These are phyloP conservation scores for Drosophila rubida DNA, from an alignment of 2,888 invertebrate species.

Conservation along the genomic window DNA sequence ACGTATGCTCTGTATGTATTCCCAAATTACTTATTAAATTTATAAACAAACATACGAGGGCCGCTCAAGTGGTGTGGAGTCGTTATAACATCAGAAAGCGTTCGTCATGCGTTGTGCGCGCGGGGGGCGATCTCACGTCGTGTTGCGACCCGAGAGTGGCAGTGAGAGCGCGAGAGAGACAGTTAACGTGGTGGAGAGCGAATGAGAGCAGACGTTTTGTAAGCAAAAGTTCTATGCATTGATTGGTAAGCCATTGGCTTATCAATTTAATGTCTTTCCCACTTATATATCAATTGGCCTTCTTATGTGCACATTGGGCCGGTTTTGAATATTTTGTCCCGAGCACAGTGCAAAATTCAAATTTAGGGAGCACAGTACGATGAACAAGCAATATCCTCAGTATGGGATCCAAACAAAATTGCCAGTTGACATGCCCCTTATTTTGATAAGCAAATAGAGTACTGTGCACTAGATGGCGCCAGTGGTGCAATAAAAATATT, in stretches of 20 bases:
- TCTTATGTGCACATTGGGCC: conserved; percentile 15
- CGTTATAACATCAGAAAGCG: conserved; percentile 1
- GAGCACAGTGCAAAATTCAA: neutral
- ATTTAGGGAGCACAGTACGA: neutral
- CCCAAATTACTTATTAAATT: conserved; percentile 16
- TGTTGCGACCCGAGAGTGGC: neutral
- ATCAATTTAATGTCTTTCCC: conserved; percentile 4
- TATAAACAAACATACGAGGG: conserved; percentile 85
- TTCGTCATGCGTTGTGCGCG: conserved; percentile 5
- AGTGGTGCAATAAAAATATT: neutral
- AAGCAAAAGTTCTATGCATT: conserved; percentile 2
- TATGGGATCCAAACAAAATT: neutral
- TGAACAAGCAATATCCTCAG: neutral
- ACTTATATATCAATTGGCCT: conserved; percentile 10
- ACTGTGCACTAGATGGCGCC: neutral
- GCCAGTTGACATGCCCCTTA: neutral
- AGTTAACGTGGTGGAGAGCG: neutral
- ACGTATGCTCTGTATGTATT: conserved; percentile 12
- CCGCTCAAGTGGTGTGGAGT: conserved; percentile 85
- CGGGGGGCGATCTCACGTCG: conserved; percentile 11
- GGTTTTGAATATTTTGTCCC: neutral
- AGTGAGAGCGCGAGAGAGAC: conserved; percentile 4
- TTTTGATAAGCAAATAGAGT: too few species aligned
- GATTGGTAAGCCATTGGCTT: conserved; percentile 17
- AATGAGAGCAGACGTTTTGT: neutral